Percentiles rank a stretch among this genome's conserved stretches.
These are phyloP conservation scores for Papilio polyxenes DNA, from an alignment of 1,140 invertebrate species.

Conservation along the genomic window DNA sequence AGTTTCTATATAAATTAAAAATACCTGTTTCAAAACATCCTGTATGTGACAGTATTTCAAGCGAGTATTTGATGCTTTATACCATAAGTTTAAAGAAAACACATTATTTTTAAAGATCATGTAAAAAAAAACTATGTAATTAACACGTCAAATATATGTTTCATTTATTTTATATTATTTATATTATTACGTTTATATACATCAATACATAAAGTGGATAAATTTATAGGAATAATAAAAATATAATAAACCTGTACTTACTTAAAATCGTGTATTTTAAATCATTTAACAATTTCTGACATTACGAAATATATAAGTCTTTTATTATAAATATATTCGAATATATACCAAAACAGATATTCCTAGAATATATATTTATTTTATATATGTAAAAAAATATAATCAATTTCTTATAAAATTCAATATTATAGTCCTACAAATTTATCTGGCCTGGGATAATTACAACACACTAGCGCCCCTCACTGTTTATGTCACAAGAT, in stretches of 20 bases:
- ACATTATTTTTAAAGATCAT: too few relatives aligned
- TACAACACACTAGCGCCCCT: too few relatives aligned
- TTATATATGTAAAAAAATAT: slow-evolving; percentile 3
- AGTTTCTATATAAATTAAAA: too few relatives aligned
- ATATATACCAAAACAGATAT: not conserved
- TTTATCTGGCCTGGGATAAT: too few relatives aligned
- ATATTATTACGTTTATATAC: not conserved
- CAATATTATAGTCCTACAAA: too few relatives aligned
- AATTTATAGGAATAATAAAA: not conserved
- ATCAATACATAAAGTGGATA: slow-evolving; percentile 3
- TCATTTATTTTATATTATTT: too few relatives aligned
- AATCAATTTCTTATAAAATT: not conserved
- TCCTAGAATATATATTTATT: not conserved
- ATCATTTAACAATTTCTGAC: not conserved
- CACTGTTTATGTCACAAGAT: too few relatives aligned
- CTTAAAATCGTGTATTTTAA: not conserved
- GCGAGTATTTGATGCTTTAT: not conserved
- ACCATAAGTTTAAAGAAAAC: too few relatives aligned
- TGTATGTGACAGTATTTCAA: not conserved
- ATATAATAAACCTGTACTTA: not conserved
- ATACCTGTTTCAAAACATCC: not conserved
- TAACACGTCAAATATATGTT: too few relatives aligned
- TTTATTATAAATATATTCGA: not conserved
- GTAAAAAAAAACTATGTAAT: too few relatives aligned
- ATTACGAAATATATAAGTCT: not conserved